Conservation (phyloP, 1,140 invertebrate species). For the Drosophila athabasca region DNA sequence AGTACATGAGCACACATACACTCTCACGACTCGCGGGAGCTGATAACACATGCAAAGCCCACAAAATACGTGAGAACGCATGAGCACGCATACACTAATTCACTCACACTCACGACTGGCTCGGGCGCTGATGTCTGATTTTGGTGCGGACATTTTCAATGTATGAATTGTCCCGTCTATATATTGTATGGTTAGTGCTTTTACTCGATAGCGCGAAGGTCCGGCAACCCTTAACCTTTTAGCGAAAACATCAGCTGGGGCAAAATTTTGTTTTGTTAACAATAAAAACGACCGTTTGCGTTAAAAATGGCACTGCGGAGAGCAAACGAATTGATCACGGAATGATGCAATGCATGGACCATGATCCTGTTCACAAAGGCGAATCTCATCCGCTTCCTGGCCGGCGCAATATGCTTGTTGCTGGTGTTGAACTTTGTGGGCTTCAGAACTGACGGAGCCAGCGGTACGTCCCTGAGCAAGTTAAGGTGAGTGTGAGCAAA, state of each 20-base stretch:
- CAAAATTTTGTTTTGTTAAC: not conserved
- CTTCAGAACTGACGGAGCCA: conserved; percentile 54
- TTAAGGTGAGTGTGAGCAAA: conserved; percentile 50
- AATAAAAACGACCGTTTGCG: conserved; percentile 10
- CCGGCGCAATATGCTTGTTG: conserved; percentile 63
- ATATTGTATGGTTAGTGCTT: too few relatives aligned
- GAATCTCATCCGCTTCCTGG: conserved; percentile 70
- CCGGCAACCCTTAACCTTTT: conserved; percentile 2
- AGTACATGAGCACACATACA: too few relatives aligned
- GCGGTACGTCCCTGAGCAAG: conserved; percentile 63
- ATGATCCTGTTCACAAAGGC: conserved; percentile 70
- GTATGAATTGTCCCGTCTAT: too few relatives aligned
- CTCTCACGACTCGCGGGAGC: too few relatives aligned
- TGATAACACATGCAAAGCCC: too few relatives aligned
- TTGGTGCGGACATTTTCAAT: too few relatives aligned
- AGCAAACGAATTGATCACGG: conserved; percentile 36
- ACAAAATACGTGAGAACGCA: too few relatives aligned
- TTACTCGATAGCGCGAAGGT: too few relatives aligned
- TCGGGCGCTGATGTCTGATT: too few relatives aligned
- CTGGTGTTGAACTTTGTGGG: conserved; percentile 73
- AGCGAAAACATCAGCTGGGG: conserved; percentile 1
- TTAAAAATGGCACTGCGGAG: conserved; percentile 46
- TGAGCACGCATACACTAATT: too few relatives aligned
- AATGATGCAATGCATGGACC: conserved; percentile 67
- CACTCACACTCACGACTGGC: too few relatives aligned